A percentile compares a stretch with the other conserved stretches of the same genome.
phyloP scores from a whole-genome alignment of 2,113 vertebrate genomes.

The Ondatra zibethicus region DNA sequence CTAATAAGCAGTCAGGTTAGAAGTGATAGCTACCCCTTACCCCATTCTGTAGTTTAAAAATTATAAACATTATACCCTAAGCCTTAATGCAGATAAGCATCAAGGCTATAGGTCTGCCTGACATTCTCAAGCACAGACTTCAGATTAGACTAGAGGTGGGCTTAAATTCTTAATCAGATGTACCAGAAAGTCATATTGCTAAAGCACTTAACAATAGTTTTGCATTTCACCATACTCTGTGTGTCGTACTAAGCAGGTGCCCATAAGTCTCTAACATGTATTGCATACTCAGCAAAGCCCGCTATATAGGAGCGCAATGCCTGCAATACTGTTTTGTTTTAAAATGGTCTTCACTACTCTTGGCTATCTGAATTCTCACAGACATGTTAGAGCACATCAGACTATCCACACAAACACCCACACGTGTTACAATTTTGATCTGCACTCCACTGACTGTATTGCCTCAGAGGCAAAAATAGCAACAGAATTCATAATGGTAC shows the following conservation, averaged over 20 bases:
- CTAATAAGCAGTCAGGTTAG: background rate
- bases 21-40: background rate
- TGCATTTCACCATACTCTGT: background rate
- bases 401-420: background rate
- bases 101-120: background rate
- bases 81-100: background rate
- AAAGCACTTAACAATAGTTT: background rate
- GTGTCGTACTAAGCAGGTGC: background rate
- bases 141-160: background rate
- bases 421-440: background rate
- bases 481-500: background rate
- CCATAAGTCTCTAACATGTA: background rate
- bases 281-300: background rate
- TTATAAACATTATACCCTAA: background rate
- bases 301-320: background rate
- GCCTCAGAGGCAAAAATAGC: background rate
- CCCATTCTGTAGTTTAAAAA: background rate
- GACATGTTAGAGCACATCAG: slow-evolving; percentile 12
- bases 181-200: background rate
- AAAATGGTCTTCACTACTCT: background rate
- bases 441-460: background rate
- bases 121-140: background rate
- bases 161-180: background rate
- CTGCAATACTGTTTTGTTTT: background rate
- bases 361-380: background rate